Conservation (phyloP, 2,888 invertebrate species). For the Drosophila rellima region DNA sequence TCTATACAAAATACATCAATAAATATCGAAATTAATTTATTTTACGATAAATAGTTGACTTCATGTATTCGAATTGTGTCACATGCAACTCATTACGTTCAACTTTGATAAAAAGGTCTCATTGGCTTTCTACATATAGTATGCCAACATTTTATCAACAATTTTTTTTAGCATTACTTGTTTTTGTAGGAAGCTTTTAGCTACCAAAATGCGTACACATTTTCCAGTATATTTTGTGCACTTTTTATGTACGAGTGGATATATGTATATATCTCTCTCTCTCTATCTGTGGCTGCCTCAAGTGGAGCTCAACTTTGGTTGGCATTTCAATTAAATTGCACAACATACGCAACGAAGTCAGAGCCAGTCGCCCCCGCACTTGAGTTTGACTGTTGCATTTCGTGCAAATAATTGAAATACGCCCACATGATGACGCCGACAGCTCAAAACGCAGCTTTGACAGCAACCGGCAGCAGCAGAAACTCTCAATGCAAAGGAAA, state of each 20-base stretch:
- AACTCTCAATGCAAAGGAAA: constrained; percentile 29
- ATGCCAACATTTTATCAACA: constrained; percentile 33
- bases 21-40: background rate
- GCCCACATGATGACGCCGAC: constrained; percentile 53
- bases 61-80: constrained; percentile 37
- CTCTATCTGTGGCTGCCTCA: constrained; percentile 9
- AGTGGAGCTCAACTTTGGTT: constrained; percentile 35
- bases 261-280: background rate
- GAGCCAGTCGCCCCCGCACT: constrained; percentile 20
- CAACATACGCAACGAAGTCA: constrained; percentile 43
- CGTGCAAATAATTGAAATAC: constrained; percentile 75
- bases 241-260: constrained; percentile 11
- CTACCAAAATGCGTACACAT: constrained; percentile 7
- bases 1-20: too few relatives aligned
- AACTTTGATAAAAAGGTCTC: constrained; percentile 37
- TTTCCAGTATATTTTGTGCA: constrained; percentile 10
- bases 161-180: background rate
- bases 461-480: constrained; percentile 36
- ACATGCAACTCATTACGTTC: constrained; percentile 54
- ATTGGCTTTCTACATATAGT: constrained; percentile 15
- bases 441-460: constrained; percentile 55
- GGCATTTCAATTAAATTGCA: constrained; percentile 74
- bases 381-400: constrained; percentile 53
- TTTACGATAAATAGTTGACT: constrained; percentile 25
- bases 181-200: background rate